Conservation (phyloP, 2,113 vertebrate species). For the Oncorhynchus gorbuscha region DNA sequence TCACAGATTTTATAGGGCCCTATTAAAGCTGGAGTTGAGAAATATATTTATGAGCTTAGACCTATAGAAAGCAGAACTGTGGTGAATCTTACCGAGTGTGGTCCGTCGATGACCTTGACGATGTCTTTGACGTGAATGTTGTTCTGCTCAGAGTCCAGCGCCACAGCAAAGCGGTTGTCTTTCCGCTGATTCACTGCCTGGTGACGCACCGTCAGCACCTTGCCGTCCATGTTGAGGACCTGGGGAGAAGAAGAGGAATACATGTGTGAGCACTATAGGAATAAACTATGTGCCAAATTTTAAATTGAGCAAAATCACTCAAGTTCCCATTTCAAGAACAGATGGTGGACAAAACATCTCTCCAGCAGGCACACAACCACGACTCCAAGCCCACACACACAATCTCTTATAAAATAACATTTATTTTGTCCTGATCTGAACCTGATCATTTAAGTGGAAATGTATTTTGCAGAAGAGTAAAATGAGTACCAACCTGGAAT, state of each 20-base stretch:
- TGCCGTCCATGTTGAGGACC: constrained; percentile 95
- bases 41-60: no score
- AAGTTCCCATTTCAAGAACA: no score
- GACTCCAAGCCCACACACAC: no score
- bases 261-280: background rate
- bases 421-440: no score
- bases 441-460: no score
- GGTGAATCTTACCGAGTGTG: constrained; percentile 82
- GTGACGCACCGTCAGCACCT: constrained; percentile 88
- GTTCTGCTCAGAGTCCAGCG: constrained; percentile 94
- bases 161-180: constrained; percentile 92
- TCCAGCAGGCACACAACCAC: no score
- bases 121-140: constrained; percentile 96
- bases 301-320: no score
- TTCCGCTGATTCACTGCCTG: constrained; percentile 91
- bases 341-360: no score
- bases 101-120: constrained; percentile 94
- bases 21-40: no score
- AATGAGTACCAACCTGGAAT: constrained; percentile 80
- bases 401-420: no score
- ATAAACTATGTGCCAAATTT: background rate
- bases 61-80: background rate
- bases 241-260: constrained; percentile 30
- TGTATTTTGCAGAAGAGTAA: no score
- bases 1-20: no score